Conservation (phyloP, 2,113 vertebrate genomes). For the Tenebrosternarchus preto region DNA sequence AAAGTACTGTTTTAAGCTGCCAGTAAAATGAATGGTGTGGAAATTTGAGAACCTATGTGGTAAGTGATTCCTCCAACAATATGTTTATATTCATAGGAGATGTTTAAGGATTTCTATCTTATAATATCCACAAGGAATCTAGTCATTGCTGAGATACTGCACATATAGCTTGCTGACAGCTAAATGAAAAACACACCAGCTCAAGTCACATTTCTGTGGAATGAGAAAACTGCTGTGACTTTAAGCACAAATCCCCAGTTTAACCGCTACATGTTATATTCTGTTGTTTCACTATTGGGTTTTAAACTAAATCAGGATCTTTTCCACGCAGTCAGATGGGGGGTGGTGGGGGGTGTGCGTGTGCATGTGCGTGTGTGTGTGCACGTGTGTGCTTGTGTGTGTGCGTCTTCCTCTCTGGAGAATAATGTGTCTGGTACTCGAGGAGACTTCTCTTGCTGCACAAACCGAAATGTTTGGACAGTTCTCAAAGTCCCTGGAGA, state of each 20-base stretch:
- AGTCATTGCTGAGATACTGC: not conserved
- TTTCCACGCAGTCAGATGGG: too few relatives aligned
- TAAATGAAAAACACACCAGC: constrained; percentile 19
- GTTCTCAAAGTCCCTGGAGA: constrained; percentile 19
- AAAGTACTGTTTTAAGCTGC: constrained; percentile 23
- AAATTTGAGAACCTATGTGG: constrained; percentile 32
- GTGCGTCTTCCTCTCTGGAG: constrained; percentile 2
- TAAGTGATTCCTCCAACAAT: not conserved
- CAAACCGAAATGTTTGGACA: constrained; percentile 35
- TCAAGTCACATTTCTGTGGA: constrained; percentile 22
- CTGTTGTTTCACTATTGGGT: not conserved
- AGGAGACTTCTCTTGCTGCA: constrained; percentile 10
- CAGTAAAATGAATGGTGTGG: constrained; percentile 37
- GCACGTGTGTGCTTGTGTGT: not conserved
- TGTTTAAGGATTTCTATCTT: constrained; percentile 4
- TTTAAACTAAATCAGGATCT: too few relatives aligned
- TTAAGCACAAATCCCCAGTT: not conserved
- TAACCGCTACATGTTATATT: not conserved
- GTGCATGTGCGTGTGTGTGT: too few relatives aligned
- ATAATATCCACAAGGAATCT: not conserved
- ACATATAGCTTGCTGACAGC: not conserved
- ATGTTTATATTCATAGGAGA: constrained; percentile 33
- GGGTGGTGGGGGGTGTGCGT: too few relatives aligned
- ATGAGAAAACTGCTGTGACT: constrained; percentile 5
- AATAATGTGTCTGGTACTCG: constrained; percentile 26